Conservation (phyloP, 1,140 invertebrate genomes). For the Drosophila equinoxialis region DNA sequence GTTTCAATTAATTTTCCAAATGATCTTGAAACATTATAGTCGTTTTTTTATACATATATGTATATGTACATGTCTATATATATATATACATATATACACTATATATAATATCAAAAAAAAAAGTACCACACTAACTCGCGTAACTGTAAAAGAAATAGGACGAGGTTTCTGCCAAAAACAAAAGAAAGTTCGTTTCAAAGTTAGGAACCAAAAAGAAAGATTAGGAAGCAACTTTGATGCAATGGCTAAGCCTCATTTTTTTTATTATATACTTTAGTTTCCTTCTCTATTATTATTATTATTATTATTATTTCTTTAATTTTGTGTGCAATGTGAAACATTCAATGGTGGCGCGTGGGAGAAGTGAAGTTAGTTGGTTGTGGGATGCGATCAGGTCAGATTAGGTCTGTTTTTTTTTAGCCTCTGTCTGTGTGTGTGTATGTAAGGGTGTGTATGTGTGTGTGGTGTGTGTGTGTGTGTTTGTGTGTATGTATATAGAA, state of each 20-base stretch:
- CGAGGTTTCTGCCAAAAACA: no score
- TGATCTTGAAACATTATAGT: conserved; percentile 82
- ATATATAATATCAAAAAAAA: conserved; percentile 45
- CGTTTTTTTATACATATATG: conserved; percentile 70
- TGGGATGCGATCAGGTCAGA: not conserved
- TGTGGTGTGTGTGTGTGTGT: not conserved
- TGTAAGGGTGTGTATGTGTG: not conserved
- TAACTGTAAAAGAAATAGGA: not conserved
- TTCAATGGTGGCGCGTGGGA: conserved; percentile 2
- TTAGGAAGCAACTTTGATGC: not conserved
- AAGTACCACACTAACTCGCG: conserved; percentile 56
- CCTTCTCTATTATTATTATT: not conserved
- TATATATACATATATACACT: conserved; percentile 10
- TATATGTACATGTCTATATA: conserved; percentile 56
- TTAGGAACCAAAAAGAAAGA: not conserved
- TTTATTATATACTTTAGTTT: not conserved
- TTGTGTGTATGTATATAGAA: conserved; percentile 43
- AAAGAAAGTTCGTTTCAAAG: no score
- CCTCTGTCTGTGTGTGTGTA: conserved; percentile 1
- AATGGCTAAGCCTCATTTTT: not conserved
- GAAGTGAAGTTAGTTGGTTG: not conserved
- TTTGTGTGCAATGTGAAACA: not conserved
- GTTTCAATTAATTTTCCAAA: conserved; percentile 78
- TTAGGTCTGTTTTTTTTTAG: not conserved
- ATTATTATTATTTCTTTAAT: no score